phyloP scores from a whole-genome alignment of 2,888 invertebrate genomes.

The Hypomecis atomaria region DNA sequence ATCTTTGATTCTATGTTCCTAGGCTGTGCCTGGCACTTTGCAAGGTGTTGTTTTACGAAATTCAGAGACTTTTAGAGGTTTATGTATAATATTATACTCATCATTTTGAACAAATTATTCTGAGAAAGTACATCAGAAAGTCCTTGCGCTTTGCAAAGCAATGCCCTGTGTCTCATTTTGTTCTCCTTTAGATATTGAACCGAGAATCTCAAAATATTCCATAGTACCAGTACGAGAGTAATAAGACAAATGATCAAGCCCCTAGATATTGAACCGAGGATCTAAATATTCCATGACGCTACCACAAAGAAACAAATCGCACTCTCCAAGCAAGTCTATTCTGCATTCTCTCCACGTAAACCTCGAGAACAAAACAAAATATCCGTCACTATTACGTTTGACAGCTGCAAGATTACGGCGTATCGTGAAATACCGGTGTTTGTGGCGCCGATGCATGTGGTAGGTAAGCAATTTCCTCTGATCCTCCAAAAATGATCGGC shows the following conservation, averaged over 20 bases:
- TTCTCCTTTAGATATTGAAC: too few relatives aligned
- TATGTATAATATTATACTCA: too few relatives aligned
- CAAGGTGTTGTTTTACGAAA: too few relatives aligned
- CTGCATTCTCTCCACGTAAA: constrained; percentile 18
- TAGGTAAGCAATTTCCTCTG: constrained; percentile 72
- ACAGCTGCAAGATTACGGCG: constrained; percentile 50
- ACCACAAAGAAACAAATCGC: neutral
- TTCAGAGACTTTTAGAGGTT: too few relatives aligned
- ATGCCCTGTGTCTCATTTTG: too few relatives aligned
- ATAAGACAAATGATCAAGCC: neutral
- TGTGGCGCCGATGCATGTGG: constrained; percentile 62
- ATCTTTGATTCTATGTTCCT: too few relatives aligned
- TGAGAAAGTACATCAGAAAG: too few relatives aligned
- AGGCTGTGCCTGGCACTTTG: too few relatives aligned
- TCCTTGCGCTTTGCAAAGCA: too few relatives aligned
- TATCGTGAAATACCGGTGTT: constrained; percentile 66
- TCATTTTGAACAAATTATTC: too few relatives aligned
- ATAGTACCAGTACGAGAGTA: too few relatives aligned
- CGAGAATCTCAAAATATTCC: too few relatives aligned
- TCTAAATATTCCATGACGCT: neutral
- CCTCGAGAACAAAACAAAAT: constrained; percentile 38
- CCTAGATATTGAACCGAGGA: neutral
- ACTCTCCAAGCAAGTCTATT: neutral
- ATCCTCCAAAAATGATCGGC: constrained; percentile 76
- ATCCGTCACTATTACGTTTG: constrained; percentile 46